Percentiles rank a stretch among this genome's conserved stretches.
Conservation (phyloP, 2,113 vertebrate genomes). For the Phyllostomus discolor region DNA sequence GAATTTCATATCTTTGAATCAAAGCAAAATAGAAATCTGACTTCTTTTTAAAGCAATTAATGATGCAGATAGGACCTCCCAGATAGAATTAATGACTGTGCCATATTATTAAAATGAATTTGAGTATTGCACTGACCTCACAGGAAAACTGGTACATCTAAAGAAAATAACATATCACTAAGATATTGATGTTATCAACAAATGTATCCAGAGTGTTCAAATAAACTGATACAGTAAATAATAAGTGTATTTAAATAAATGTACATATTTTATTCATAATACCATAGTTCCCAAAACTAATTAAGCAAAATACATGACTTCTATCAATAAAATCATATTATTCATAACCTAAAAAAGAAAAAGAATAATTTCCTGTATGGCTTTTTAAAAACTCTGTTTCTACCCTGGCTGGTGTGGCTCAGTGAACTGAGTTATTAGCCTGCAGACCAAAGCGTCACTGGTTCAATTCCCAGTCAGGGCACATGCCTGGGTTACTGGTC, state of each 20-base stretch:
- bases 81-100: conserved; percentile 17
- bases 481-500: too few species aligned
- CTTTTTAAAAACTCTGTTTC: neutral
- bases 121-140: neutral
- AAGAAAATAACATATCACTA: neutral
- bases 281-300: neutral
- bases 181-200: neutral
- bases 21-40: conserved; percentile 38
- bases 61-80: neutral
- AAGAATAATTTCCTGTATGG: neutral
- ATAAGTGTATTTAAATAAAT: neutral
- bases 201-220: neutral
- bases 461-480: too few species aligned
- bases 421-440: too few species aligned
- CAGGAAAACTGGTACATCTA: conserved; percentile 2
- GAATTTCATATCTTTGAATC: conserved; percentile 47
- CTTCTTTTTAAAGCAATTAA: conserved; percentile 42
- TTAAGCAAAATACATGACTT: neutral
- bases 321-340: neutral
- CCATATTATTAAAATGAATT: conserved; percentile 30
- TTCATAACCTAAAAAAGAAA: neutral
- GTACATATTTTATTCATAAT: neutral
- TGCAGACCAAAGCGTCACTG: too few species aligned
- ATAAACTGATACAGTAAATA: neutral
- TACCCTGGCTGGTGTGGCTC: too few species aligned